phyloP scores from a whole-genome alignment of 2,797 vertebrate species.

The Tachyglossus aculeatus region DNA sequence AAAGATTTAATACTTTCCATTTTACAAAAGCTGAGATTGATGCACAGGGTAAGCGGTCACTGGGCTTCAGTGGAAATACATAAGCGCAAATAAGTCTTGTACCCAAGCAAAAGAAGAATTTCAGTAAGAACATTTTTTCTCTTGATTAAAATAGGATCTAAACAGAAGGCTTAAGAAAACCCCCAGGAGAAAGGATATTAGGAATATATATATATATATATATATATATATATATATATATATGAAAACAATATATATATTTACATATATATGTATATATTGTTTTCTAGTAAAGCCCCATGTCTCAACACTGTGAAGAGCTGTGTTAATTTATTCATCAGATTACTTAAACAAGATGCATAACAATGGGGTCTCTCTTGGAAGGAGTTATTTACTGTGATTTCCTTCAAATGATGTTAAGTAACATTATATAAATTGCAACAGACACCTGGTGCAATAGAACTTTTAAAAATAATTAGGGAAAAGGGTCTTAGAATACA shows the following conservation, averaged over 20 bases:
- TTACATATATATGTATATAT: slow-evolving; percentile 73
- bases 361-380: slow-evolving; percentile 61
- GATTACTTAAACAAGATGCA: slow-evolving; percentile 68
- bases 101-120: slow-evolving; percentile 50
- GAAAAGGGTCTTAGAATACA: slow-evolving; percentile 7
- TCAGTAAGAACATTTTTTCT: slow-evolving; percentile 53
- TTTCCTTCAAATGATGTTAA: slow-evolving; percentile 72
- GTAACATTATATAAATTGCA: slow-evolving; percentile 68
- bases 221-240: no score
- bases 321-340: slow-evolving; percentile 72
- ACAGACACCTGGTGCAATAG: slow-evolving; percentile 54
- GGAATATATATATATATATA: slow-evolving; percentile 72
- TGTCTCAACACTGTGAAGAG: slow-evolving; percentile 62
- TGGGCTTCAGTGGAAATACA: slow-evolving; percentile 28
- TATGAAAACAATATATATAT: no score
- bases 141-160: slow-evolving; percentile 64
- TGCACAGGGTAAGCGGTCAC: slow-evolving; percentile 1
- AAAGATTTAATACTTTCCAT: not conserved
- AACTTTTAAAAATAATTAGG: slow-evolving; percentile 38
- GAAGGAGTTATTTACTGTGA: slow-evolving; percentile 67
- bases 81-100: slow-evolving; percentile 48
- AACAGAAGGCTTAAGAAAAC: slow-evolving; percentile 63
- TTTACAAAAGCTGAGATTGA: slow-evolving; percentile 4
- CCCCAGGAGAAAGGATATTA: slow-evolving; percentile 55
- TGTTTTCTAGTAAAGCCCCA: slow-evolving; percentile 66